These are phyloP conservation scores for Rhadinocentrus ornatus DNA, from an alignment of 2,797 vertebrate genomes.

Conservation along the genomic window DNA sequence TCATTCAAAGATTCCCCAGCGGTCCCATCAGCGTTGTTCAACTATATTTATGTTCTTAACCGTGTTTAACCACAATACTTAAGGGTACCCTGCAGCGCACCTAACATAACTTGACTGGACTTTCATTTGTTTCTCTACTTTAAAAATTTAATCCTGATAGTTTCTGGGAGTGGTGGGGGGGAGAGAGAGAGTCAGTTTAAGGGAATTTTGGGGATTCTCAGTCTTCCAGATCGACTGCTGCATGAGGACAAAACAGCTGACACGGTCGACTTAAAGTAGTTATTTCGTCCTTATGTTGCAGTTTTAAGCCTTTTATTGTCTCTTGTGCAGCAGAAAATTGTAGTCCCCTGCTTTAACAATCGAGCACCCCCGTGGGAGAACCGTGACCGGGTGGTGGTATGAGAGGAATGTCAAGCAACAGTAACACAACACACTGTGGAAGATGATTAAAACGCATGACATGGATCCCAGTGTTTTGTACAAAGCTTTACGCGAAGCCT, in stretches of 20 bases:
- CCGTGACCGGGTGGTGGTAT: slow-evolving; percentile 67
- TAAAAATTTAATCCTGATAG: neutral
- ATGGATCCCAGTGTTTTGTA: slow-evolving; percentile 10
- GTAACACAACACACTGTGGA: slow-evolving; percentile 31
- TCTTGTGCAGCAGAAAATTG: slow-evolving; percentile 27
- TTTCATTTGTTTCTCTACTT: neutral
- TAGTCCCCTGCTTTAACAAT: slow-evolving; percentile 34
- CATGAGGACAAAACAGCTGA: neutral
- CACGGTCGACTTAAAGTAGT: neutral
- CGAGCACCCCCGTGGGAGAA: slow-evolving; percentile 66
- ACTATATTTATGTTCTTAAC: neutral
- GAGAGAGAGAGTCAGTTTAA: neutral
- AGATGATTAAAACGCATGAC: slow-evolving; percentile 41
- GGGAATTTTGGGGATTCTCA: neutral
- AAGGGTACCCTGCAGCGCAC: neutral
- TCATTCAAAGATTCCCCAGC: neutral
- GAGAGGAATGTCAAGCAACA: slow-evolving; percentile 70
- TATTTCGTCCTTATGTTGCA: neutral
- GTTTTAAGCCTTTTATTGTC: neutral
- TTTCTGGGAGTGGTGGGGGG: neutral
- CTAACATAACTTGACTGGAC: neutral
- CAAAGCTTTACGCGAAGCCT: neutral
- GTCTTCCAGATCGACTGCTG: neutral
- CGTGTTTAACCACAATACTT: neutral
- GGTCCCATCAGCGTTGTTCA: neutral